Percentiles rank a stretch among this genome's conserved stretches.
Evolutionary conservation across 2,113 vertebrate genomes (phyloP).

Genomic region (Ictalurus furcatus): DNA sequence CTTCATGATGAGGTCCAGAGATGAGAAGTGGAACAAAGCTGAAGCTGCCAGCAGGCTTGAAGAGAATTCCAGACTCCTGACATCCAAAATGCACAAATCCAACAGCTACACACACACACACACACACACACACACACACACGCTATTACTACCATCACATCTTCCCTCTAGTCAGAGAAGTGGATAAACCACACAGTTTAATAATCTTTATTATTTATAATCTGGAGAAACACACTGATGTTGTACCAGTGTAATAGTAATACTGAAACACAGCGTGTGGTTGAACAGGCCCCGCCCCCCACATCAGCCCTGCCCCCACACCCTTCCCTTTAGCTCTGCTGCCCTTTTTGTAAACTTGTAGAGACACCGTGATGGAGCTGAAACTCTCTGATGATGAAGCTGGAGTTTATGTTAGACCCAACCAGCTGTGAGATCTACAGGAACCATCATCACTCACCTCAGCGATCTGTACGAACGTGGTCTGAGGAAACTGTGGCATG

Average conservation of each 20-base stretch:
- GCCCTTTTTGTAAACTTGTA: too few species aligned
- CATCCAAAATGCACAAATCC: slow-evolving; percentile 89
- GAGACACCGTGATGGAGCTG: not conserved
- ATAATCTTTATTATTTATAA: not conserved
- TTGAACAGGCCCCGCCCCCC: not conserved
- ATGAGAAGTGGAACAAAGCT: slow-evolving; percentile 95
- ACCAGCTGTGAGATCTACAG: not conserved
- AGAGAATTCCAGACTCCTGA: slow-evolving; percentile 85
- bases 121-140: not conserved
- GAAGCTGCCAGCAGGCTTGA: slow-evolving; percentile 89
- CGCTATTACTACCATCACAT: not conserved
- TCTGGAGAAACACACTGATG: not conserved
- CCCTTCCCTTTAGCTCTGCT: not conserved
- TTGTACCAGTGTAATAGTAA: too few species aligned
- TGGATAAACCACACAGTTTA: not conserved
- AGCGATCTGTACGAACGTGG: slow-evolving; percentile 88
- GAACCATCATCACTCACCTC: slow-evolving; percentile 73
- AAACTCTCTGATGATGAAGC: not conserved
- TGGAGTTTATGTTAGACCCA: not conserved
- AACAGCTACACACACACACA: slow-evolving; percentile 77
- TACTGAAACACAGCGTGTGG: too few species aligned
- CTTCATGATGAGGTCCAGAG: slow-evolving; percentile 85
- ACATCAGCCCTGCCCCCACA: not conserved
- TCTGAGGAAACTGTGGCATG: slow-evolving; percentile 86
- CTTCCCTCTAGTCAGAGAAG: not conserved